Percentiles rank a stretch among this genome's conserved stretches.
Conservation (phyloP, 2,797 vertebrate species). For the Petrocephalus schoutedeni region DNA sequence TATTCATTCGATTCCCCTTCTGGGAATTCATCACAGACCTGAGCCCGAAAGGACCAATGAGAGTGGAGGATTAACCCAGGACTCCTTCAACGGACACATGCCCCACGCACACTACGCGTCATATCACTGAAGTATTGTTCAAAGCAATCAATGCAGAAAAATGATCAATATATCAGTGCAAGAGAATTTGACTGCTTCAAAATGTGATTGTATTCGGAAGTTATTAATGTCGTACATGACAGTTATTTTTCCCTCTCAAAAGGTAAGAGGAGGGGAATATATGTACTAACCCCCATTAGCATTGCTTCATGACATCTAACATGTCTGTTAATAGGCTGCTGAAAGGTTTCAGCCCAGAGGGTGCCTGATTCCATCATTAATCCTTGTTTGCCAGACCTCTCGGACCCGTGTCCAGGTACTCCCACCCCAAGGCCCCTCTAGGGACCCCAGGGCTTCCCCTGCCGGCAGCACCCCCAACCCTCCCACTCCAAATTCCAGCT, state of each 20-base stretch:
- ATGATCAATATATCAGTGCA: not conserved
- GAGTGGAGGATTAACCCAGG: not conserved
- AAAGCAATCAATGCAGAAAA: not conserved
- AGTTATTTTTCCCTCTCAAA: not conserved
- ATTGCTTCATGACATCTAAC: no score
- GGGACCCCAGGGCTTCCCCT: not conserved
- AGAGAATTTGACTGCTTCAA: not conserved
- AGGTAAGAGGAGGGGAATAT: not conserved
- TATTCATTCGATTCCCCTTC: slow-evolving; percentile 7
- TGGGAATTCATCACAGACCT: not conserved
- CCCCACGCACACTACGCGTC: not conserved
- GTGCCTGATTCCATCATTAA: no score
- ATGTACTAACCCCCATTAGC: no score
- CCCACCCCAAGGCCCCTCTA: not conserved
- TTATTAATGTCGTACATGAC: not conserved
- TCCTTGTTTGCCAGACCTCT: no score
- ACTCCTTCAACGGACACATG: not conserved
- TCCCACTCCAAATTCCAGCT: not conserved
- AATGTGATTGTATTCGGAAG: not conserved
- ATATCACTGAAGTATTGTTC: not conserved
- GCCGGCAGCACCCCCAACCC: not conserved
- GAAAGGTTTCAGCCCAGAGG: no score
- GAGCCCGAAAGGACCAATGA: not conserved
- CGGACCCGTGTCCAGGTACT: not conserved
- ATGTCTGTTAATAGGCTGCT: no score